Conservation (phyloP, 2,888 invertebrate genomes). For the Troglohyphantes excavatus region DNA sequence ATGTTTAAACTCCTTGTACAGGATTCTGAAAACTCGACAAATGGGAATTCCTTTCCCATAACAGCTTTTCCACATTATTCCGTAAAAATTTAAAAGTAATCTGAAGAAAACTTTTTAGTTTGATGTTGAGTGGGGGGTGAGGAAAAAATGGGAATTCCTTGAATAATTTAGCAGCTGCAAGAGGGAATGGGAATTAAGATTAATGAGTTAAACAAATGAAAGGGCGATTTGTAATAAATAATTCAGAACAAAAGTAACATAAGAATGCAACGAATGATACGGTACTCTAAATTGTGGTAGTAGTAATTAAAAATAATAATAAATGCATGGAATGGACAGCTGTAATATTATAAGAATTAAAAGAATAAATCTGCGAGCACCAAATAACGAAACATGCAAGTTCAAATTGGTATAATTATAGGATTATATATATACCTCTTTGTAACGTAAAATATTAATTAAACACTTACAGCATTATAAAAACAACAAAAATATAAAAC, state of each 20-base stretch:
- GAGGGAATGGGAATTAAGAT: neutral
- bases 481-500: too few relatives aligned
- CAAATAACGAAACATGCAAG: too few relatives aligned
- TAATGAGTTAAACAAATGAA: neutral
- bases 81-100: neutral
- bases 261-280: neutral
- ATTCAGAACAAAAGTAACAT: neutral
- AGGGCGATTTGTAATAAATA: neutral
- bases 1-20: too few relatives aligned
- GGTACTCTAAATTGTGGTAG: too few relatives aligned
- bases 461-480: too few relatives aligned
- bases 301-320: too few relatives aligned
- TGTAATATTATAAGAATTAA: too few relatives aligned
- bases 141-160: neutral
- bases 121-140: neutral
- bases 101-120: neutral
- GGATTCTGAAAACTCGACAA: neutral
- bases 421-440: too few relatives aligned
- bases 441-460: too few relatives aligned
- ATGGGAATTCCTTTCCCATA: neutral
- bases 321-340: too few relatives aligned
- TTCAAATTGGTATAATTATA: too few relatives aligned
- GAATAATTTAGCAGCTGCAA: neutral
- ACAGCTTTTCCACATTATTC: neutral
- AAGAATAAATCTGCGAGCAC: too few relatives aligned